phyloP scores from a whole-genome alignment of 1,140 invertebrate genomes.

The Pogonognathellus flavescens region DNA sequence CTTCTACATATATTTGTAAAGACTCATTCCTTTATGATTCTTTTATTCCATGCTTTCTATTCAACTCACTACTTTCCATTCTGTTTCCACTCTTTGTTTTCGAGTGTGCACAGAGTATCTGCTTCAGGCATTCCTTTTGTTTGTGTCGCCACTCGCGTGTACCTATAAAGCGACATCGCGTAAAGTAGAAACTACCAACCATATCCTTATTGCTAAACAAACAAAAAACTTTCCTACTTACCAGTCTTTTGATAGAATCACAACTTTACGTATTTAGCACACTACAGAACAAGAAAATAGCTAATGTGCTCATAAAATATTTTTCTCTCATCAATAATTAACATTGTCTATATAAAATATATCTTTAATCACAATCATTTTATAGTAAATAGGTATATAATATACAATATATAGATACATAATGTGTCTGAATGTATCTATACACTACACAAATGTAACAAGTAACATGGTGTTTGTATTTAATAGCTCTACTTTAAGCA shows the following conservation, averaged over 20 bases:
- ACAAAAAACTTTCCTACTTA: conserved; percentile 5
- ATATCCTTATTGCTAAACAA: neutral
- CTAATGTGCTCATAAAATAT: too few species aligned
- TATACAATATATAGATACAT: too few species aligned
- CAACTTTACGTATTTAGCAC: neutral
- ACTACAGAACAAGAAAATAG: too few species aligned
- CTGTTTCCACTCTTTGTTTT: neutral
- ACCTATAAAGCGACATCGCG: conserved; percentile 6
- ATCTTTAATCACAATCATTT: too few species aligned
- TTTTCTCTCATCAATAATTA: too few species aligned
- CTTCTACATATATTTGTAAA: conserved; percentile 4
- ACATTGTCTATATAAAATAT: too few species aligned
- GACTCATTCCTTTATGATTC: conserved; percentile 23
- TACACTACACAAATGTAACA: too few species aligned
- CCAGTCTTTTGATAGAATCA: conserved; percentile 3
- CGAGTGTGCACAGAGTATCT: neutral
- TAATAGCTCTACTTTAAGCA: too few species aligned
- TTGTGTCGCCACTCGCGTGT: neutral
- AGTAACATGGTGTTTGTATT: too few species aligned
- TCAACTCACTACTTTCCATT: conserved; percentile 14
- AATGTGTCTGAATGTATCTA: too few species aligned
- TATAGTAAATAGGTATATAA: too few species aligned
- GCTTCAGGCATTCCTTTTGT: conserved; percentile 19
- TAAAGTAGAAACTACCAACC: neutral
- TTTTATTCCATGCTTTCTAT: conserved; percentile 20